A percentile compares a stretch with the other conserved stretches of the same genome.
phyloP scores from a whole-genome alignment of 2,888 invertebrate genomes.

The Parnassius smintheus region DNA sequence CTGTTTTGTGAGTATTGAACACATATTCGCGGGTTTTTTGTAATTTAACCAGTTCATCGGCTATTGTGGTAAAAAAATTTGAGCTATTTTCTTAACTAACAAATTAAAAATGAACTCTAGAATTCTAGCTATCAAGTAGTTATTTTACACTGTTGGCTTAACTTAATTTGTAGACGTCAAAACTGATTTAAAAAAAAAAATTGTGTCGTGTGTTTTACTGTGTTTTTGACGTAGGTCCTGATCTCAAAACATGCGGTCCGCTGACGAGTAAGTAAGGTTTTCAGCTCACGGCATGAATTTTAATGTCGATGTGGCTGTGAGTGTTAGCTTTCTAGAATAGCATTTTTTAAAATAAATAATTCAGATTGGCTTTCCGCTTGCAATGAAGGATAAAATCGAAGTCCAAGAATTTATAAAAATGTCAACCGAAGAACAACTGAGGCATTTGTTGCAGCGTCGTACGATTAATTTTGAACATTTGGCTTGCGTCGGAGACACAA shows the following conservation, averaged over 20 bases:
- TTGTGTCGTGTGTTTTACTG: constrained; percentile 77
- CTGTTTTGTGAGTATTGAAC: constrained; percentile 92
- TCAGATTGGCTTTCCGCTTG: constrained; percentile 57
- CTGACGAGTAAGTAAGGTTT: constrained; percentile 79
- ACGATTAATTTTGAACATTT: constrained; percentile 54
- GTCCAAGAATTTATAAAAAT: constrained; percentile 36
- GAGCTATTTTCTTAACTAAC: constrained; percentile 70
- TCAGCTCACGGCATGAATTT: constrained; percentile 68
- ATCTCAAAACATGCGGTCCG: constrained; percentile 79
- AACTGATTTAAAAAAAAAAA: constrained; percentile 53
- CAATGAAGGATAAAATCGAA: constrained; percentile 40
- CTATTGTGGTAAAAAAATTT: constrained; percentile 72
- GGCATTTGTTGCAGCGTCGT: constrained; percentile 49
- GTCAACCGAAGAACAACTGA: constrained; percentile 36
- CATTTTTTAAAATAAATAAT: constrained; percentile 31
- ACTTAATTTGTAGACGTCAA: constrained; percentile 46
- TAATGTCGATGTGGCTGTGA: constrained; percentile 67
- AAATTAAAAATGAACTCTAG: constrained; percentile 43
- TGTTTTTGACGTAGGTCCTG: constrained; percentile 81
- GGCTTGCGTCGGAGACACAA: constrained; percentile 50
- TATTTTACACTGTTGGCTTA: constrained; percentile 48
- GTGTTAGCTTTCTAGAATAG: constrained; percentile 68
- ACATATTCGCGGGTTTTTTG: constrained; percentile 22
- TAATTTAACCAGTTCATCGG: constrained; percentile 54
- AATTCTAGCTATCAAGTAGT: constrained; percentile 56